Percentiles rank a stretch among this genome's conserved stretches.
Conservation (phyloP, 2,797 vertebrate genomes). For the Apogon talboti region DNA sequence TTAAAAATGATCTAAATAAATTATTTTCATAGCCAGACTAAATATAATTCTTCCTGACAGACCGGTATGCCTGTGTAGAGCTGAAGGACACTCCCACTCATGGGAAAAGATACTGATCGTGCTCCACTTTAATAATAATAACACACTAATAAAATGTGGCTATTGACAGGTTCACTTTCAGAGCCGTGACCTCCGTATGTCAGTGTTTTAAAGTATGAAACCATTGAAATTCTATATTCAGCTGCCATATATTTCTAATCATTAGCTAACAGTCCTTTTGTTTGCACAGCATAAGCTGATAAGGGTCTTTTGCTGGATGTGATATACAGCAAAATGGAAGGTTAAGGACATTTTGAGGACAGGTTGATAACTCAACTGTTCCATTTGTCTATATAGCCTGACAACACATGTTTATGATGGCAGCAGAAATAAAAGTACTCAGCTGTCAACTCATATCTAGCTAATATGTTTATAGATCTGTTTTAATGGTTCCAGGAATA, state of each 20-base stretch:
- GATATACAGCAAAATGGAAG: neutral
- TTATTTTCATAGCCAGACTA: constrained; percentile 6
- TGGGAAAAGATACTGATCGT: constrained; percentile 7
- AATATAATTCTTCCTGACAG: constrained; percentile 17
- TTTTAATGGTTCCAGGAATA: neutral
- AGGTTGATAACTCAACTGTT: no score
- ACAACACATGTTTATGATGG: no score
- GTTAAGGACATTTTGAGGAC: neutral
- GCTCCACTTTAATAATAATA: neutral
- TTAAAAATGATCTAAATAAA: constrained; percentile 10
- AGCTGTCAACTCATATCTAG: neutral
- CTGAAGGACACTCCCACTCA: constrained; percentile 26
- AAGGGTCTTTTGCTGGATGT: neutral
- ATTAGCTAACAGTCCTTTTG: neutral
- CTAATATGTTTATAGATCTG: neutral
- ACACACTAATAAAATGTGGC: neutral
- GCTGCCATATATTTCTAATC: neutral
- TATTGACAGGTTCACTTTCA: neutral
- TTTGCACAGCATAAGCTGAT: neutral
- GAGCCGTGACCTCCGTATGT: neutral
- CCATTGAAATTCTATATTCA: neutral
- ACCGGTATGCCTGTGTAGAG: constrained; percentile 21
- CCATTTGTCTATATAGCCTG: no score
- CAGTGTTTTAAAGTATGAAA: constrained; percentile 6
- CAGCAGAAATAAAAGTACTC: no score